Base-by-base conservation (phyloP, 2,797 vertebrate genomes). In the Alosa sapidissima region DNA sequence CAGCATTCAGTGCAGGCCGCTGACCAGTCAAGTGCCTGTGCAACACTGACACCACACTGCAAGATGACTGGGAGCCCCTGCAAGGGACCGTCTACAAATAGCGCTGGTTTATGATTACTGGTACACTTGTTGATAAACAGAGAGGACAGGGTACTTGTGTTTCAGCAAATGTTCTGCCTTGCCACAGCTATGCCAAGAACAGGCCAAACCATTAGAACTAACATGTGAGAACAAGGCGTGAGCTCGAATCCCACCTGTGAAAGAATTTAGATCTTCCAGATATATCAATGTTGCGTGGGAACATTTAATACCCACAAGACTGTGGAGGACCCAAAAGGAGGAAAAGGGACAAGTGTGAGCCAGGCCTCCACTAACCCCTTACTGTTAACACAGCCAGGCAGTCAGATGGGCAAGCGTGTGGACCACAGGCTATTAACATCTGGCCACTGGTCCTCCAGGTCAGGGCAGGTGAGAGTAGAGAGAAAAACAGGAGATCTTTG, bases 31-130 rank as follows among this genome's bases (percentile, higher is more conserved):
- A 41, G 60, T 83, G 85, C 36, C 47, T 19, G 1, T 41, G 82
- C 85, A 81, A 78, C 72, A 47, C 72, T 78, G 72, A 78, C 41
- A 78, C 72, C 72, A 16, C 36, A 19, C 36, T 78, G 72, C 16
- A n/a, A 55, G 81, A 55, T 84, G 54, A 81, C 84, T 28, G 45
- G 36, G 41, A 36, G 75, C 72, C 72, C 72, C 41, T 4, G 3
- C 72, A 47, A 78, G 72, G 72, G 41, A 21, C 16, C 52, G n/a
- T 81, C 84, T 62, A 58, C 51, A 81, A 81, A 84, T 84, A 84
- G 84, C 81, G 84, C 33, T 24, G 47, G 75, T 48, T 81, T 78
- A 81, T 81, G 75, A 84, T 58, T 84, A 81, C 78, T 81, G 14
- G 33, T 16, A 3, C 24, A 51, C 72, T 48, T 81, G 75, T 78